Base-by-base conservation (phyloP, 1,140 invertebrate species). In the Alviniconcha marisindica region DNA sequence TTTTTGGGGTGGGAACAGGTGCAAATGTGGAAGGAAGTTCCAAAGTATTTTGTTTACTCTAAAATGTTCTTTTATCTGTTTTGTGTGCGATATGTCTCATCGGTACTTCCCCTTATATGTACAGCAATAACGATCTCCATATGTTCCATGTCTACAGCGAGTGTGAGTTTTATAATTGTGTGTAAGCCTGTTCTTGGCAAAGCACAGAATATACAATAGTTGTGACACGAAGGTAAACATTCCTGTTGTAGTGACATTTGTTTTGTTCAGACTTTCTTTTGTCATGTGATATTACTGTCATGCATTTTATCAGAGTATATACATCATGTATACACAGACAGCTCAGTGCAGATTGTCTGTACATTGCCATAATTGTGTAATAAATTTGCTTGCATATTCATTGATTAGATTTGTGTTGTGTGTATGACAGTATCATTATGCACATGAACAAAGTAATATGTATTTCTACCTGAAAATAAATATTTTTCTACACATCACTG, bases 331-430 rank as follows among this genome's bases (percentile, higher is more conserved):
- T 48, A 48, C 44, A 48, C 44, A 48, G 44, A 18, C 44, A 48
- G 18, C 44, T 48, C 18, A 48, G 44, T 10, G 66, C 18, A 31
- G 28, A 12, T 18, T 71, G 14, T 38, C 66, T n/a, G 14, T 71
- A 40, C 66, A 71, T 71, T 71, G 66, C 66, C 66, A 71, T 71
- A 71, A 71, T 71, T 38, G n/a, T 71, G 14, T 10, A 3, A 40
- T 71, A 71, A n/a, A 63, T 63, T 71, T 36, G 14, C 36, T 33
- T 71, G 33, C 10, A 10, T 40, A 71, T 38, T 12, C 66, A 36
- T 71, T 36, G 7, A 2, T 2, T 36, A 36, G 7, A 36, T 36
- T 60, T 60, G 56, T 60, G 7, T 15, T 4, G 4, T 60, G 24
- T 24, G 14, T 60, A 60, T n/a, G 10, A 24, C n/a, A 24, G 33